Evolutionary conservation across 2,113 vertebrate species (phyloP), one percentile per base, ranked within the genome.

Genomic region (Cathartes aura): DNA sequence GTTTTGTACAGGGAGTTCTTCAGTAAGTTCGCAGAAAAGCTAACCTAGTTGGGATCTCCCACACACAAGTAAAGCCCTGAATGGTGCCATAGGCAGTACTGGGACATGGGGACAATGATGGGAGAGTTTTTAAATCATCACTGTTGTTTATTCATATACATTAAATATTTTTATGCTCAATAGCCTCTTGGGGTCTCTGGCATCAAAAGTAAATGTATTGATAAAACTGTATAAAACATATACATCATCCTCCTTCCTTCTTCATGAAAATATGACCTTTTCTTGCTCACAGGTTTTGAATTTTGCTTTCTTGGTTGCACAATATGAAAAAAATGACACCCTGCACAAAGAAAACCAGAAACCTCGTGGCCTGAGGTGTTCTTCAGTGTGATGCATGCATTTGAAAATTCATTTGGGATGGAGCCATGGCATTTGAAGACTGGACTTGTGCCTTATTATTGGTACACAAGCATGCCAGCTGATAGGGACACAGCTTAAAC

Each of bases 51-150:
- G 52, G 64, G 48, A 75, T 76, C 16, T 80, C 9, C 19, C 14
- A 15, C 2, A 30, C 0, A 0, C 29, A 48, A 71, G 18, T 5
- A 66, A 81, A 71, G 14, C 11, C 38, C 58, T 71, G 53, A 71
- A 48, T 12, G 34, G 24, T 82, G 43, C 29, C 17, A 47, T 50
- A 53, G 42, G 32, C 53, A 73, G 30, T 12, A 71, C 6, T 36
- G 19, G 15, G 22, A 75, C 30, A 36, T 0, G 2, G 40, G 23
- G 15, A 47, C 36, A 68, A 15, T 0, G 0, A 30, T 11, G 6
- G 17, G 15, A 78, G 13, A n/a, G 2, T 91, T 74, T 71, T 55
- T 87, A 75, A 84, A 63, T 67, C 7, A 63, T 71, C 26, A 17
- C 11, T 67, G 13, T 21, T 76, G 2, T 85, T 91, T 56, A 60